Conservation (phyloP, 2,797 vertebrate species). For the Dallia pectoralis region DNA sequence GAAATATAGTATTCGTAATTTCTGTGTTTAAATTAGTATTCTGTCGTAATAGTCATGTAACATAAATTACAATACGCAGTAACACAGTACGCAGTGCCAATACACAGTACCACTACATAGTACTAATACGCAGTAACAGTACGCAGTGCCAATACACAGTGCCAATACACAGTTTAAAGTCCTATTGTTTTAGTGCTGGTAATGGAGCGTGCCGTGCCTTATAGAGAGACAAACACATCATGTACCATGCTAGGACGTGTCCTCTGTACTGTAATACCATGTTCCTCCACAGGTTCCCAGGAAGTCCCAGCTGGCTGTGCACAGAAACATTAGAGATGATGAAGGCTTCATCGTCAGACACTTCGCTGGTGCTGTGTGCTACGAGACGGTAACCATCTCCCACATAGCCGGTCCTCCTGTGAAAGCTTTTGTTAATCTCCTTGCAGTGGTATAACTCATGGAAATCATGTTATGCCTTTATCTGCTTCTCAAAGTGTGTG, state of each 20-base stretch:
- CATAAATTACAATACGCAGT: too few relatives aligned
- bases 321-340: constrained; percentile 94
- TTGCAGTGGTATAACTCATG: too few relatives aligned
- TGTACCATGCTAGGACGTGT: background rate
- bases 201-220: background rate
- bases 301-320: constrained; percentile 92
- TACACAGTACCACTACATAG: too few relatives aligned
- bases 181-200: background rate
- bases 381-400: constrained; percentile 86
- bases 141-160: too few relatives aligned
- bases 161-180: background rate
- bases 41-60: constrained; percentile 21
- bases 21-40: constrained; percentile 23
- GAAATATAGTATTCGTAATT: constrained; percentile 27
- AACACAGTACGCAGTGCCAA: too few relatives aligned
- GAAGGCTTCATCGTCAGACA: constrained; percentile 97
- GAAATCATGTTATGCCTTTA: too few relatives aligned
- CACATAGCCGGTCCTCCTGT: background rate
- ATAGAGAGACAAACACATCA: background rate
- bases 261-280: constrained; percentile 10
- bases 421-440: too few relatives aligned
- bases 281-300: constrained; percentile 85
- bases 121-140: too few relatives aligned
- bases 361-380: constrained; percentile 98
- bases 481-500: constrained; percentile 1